These are phyloP conservation scores for Ormyrus nitidulus DNA, from an alignment of 2,888 invertebrate genomes.

Conservation along the genomic window DNA sequence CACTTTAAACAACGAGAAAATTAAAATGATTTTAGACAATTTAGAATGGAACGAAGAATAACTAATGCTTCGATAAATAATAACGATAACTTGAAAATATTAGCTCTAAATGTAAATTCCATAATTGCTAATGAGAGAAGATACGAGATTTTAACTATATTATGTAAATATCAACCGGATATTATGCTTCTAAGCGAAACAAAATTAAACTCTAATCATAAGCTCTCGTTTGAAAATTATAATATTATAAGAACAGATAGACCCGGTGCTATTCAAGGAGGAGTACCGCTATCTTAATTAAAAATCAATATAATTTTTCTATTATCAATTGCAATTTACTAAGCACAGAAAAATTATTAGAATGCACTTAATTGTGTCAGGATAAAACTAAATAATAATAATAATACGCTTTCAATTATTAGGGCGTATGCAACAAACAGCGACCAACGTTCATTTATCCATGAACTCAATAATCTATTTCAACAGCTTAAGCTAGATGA, in stretches of 20 bases:
- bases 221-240: conserved; percentile 48
- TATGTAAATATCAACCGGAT: too few species aligned
- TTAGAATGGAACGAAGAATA: too few species aligned
- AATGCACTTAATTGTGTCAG: neutral
- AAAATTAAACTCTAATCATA: too few species aligned
- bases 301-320: conserved; percentile 5
- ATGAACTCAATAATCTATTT: conserved; percentile 20
- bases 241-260: conserved; percentile 53
- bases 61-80: too few species aligned
- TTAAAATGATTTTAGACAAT: too few species aligned
- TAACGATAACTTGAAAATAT: too few species aligned
- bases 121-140: too few species aligned
- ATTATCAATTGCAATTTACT: neutral
- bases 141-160: too few species aligned
- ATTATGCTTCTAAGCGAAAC: too few species aligned
- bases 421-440: neutral
- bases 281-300: conserved; percentile 58
- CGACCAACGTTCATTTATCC: neutral
- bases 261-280: conserved; percentile 39
- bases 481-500: neutral
- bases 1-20: too few species aligned
- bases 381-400: neutral
- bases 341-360: neutral
- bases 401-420: neutral
- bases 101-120: too few species aligned